Conservation (phyloP, 2,888 invertebrate species). For the Dendrolimus houi region DNA sequence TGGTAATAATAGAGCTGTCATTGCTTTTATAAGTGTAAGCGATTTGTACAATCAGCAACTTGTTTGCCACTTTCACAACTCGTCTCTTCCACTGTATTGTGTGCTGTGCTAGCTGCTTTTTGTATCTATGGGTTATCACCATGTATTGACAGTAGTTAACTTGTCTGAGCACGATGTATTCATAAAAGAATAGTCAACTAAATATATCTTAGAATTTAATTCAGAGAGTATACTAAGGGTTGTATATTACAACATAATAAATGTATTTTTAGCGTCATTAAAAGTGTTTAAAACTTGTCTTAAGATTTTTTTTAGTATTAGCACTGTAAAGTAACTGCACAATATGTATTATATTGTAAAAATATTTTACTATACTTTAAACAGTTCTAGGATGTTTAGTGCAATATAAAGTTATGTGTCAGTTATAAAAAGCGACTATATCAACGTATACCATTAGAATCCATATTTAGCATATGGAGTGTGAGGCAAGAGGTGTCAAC, state of each 20-base stretch:
- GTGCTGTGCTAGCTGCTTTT: conserved; percentile 77
- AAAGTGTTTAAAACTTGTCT: too few relatives aligned
- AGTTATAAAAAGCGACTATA: too few relatives aligned
- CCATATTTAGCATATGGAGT: too few relatives aligned
- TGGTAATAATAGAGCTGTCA: conserved; percentile 76
- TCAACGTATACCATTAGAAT: too few relatives aligned
- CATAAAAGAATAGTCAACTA: conserved; percentile 1
- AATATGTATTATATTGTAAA: conserved; percentile 22
- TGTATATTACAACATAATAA: neutral
- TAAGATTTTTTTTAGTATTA: conserved; percentile 4
- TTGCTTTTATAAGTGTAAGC: conserved; percentile 74
- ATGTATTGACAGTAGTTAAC: conserved; percentile 61
- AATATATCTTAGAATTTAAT: neutral
- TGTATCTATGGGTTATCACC: conserved; percentile 74
- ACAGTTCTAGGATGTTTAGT: too few relatives aligned
- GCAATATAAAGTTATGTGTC: too few relatives aligned
- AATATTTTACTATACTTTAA: conserved; percentile 6
- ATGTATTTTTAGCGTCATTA: too few relatives aligned
- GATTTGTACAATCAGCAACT: conserved; percentile 68
- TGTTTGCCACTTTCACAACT: conserved; percentile 72
- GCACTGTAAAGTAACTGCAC: conserved; percentile 71
- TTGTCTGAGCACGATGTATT: conserved; percentile 55
- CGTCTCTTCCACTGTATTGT: conserved; percentile 74
- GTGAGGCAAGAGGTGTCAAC: too few relatives aligned
- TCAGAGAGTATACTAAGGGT: neutral